A percentile compares a stretch with the other conserved stretches of the same genome.
These are phyloP conservation scores for Atopsyche davidsoni DNA, from an alignment of 1,140 invertebrate species.

Conservation along the genomic window DNA sequence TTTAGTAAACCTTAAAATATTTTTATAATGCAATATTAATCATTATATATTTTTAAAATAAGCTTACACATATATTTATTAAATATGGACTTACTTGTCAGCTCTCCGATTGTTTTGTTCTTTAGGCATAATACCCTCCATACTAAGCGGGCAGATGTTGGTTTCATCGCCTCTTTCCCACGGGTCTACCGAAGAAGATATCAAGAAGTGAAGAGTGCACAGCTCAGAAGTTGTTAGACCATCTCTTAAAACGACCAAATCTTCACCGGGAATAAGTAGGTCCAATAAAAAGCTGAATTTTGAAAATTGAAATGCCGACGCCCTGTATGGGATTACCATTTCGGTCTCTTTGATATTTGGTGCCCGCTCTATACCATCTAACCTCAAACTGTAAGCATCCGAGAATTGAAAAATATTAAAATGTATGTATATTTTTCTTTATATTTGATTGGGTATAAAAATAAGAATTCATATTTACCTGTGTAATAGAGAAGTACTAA, in stretches of 20 bases:
- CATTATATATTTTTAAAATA: background rate
- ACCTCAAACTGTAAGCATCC: slow-evolving; percentile 47
- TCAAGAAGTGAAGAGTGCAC: slow-evolving; percentile 53
- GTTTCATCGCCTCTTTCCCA: slow-evolving; percentile 49
- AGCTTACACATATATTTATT: too few relatives aligned
- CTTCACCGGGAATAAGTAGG: slow-evolving; percentile 50
- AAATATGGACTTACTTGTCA: too few relatives aligned
- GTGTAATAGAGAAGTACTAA: slow-evolving; percentile 19
- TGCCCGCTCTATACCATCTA: slow-evolving; percentile 56
- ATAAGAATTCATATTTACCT: background rate
- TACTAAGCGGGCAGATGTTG: slow-evolving; percentile 42
- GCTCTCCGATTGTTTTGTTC: too few relatives aligned
- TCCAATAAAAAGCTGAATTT: slow-evolving; percentile 55
- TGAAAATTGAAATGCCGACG: slow-evolving; percentile 52
- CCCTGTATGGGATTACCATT: slow-evolving; percentile 51
- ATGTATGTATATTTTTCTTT: too few relatives aligned
- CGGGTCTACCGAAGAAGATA: slow-evolving; percentile 53
- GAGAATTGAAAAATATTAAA: slow-evolving; percentile 3
- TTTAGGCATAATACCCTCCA: too few relatives aligned
- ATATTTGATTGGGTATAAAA: too few relatives aligned
- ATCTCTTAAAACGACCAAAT: slow-evolving; percentile 41
- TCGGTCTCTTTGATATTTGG: slow-evolving; percentile 41
- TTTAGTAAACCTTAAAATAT: too few relatives aligned
- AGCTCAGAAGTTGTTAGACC: slow-evolving; percentile 45
- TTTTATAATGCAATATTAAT: background rate